Percentiles rank a stretch among this genome's conserved stretches.
Evolutionary conservation across 2,113 vertebrate genomes (phyloP).

Genomic region (Pangasianodon gigas): DNA sequence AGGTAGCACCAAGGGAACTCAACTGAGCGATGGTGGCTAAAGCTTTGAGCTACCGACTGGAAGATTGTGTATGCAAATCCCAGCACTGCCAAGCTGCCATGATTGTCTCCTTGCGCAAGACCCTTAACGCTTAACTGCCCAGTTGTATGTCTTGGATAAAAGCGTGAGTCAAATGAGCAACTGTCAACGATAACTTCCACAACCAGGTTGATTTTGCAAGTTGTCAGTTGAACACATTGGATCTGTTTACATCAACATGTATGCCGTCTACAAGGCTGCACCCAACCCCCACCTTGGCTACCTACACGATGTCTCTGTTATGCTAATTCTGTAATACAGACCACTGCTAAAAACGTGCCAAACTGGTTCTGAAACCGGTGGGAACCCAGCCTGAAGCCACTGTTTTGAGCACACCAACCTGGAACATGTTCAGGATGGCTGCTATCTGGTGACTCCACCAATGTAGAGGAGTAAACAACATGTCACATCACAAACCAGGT

Average conservation of each 20-base stretch:
- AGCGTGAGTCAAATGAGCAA: background rate
- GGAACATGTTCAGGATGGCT: background rate
- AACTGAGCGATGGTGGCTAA: too few species aligned
- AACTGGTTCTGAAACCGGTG: constrained; percentile 26
- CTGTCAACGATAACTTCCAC: background rate
- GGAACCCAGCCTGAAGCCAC: background rate
- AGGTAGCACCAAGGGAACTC: background rate
- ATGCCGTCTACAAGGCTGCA: background rate
- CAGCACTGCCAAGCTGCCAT: background rate
- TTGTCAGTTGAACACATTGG: background rate
- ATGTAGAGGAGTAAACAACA: background rate
- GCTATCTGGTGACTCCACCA: background rate
- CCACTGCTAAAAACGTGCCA: constrained; percentile 20
- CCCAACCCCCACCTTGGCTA: constrained; percentile 11
- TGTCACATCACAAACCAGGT: background rate
- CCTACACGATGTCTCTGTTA: background rate
- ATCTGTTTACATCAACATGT: constrained; percentile 12
- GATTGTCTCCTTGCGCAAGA: background rate
- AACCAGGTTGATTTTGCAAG: background rate
- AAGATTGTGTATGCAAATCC: background rate
- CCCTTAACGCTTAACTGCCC: background rate
- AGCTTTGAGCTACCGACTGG: background rate
- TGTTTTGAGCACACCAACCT: background rate
- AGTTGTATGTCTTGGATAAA: background rate
- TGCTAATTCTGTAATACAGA: constrained; percentile 34